Evolutionary conservation across 1,140 invertebrate species (phyloP).

Genomic region (Drosophila kanapiae): DNA sequence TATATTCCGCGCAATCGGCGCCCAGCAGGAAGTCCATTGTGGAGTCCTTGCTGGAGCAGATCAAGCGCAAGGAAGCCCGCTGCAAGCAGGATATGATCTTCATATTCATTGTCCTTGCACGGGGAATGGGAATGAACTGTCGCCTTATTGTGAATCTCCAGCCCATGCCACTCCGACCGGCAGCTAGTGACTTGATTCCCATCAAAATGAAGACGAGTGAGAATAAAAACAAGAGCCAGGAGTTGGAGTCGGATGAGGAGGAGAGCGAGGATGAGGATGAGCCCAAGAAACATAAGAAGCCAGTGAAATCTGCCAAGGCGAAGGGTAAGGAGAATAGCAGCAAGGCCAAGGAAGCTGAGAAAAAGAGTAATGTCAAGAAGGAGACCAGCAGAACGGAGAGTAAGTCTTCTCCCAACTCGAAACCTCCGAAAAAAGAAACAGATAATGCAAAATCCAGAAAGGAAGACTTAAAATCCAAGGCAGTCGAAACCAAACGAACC

Average conservation of each 20-base stretch:
- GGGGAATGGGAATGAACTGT: conserved; percentile 92
- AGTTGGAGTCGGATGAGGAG: conserved; percentile 44
- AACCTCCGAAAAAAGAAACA: background rate
- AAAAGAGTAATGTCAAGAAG: conserved; percentile 13
- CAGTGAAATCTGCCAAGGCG: conserved; percentile 11
- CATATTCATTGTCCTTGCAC: conserved; percentile 91
- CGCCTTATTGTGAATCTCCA: conserved; percentile 91
- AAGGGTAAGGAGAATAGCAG: conserved; percentile 6
- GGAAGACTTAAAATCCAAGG: background rate
- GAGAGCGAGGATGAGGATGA: conserved; percentile 36
- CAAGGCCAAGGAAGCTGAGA: conserved; percentile 14
- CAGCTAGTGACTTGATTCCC: conserved; percentile 87
- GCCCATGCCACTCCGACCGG: conserved; percentile 88
- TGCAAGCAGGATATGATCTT: conserved; percentile 90
- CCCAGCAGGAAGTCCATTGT: conserved; percentile 81
- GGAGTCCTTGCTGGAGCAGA: conserved; percentile 87
- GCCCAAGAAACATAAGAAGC: conserved; percentile 35
- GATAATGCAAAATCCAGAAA: conserved; percentile 12
- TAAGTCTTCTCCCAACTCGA: conserved; percentile 3
- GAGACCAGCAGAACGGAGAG: conserved; percentile 9
- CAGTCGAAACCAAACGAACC: background rate
- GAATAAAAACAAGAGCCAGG: conserved; percentile 53
- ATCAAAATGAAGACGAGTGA: conserved; percentile 86
- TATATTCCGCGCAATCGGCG: conserved; percentile 68
- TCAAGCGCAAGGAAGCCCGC: conserved; percentile 88